Percentiles rank a stretch among this genome's conserved stretches.
These are phyloP conservation scores for Lutjanus argentimaculatus DNA, from an alignment of 2,797 vertebrate genomes.

Conservation along the genomic window DNA sequence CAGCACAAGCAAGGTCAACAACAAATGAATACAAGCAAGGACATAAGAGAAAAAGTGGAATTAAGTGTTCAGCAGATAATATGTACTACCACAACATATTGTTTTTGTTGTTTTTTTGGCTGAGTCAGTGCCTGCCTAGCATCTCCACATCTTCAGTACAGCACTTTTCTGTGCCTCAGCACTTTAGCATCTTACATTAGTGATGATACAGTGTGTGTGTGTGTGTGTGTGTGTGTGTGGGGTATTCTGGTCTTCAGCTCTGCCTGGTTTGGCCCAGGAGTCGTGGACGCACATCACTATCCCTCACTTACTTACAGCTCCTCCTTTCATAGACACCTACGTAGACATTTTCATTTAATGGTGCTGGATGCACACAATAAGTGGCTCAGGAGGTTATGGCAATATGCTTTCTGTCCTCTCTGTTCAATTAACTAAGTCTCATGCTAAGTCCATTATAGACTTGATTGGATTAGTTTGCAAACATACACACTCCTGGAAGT, in stretches of 20 bases:
- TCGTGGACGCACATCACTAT: constrained; percentile 14
- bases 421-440: constrained; percentile 51
- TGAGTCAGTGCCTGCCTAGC: neutral
- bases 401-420: constrained; percentile 37
- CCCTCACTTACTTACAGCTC: constrained; percentile 24
- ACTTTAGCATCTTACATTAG: constrained; percentile 27
- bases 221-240: neutral
- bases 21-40: too few relatives aligned
- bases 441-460: constrained; percentile 50
- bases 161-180: constrained; percentile 29
- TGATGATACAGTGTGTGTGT: neutral
- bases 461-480: constrained; percentile 54
- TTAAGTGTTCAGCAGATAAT: neutral
- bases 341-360: constrained; percentile 41
- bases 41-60: too few relatives aligned
- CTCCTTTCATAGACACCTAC: constrained; percentile 28
- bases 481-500: constrained; percentile 34
- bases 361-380: constrained; percentile 37
- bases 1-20: too few relatives aligned
- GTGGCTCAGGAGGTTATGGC: constrained; percentile 28
- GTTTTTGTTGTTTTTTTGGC: neutral
- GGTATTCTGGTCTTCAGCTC: neutral
- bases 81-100: neutral
- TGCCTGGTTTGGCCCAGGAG: neutral
- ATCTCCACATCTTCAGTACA: constrained; percentile 1